These are phyloP conservation scores for Sternotherus odoratus DNA, from an alignment of 2,797 vertebrate species.

Conservation along the genomic window DNA sequence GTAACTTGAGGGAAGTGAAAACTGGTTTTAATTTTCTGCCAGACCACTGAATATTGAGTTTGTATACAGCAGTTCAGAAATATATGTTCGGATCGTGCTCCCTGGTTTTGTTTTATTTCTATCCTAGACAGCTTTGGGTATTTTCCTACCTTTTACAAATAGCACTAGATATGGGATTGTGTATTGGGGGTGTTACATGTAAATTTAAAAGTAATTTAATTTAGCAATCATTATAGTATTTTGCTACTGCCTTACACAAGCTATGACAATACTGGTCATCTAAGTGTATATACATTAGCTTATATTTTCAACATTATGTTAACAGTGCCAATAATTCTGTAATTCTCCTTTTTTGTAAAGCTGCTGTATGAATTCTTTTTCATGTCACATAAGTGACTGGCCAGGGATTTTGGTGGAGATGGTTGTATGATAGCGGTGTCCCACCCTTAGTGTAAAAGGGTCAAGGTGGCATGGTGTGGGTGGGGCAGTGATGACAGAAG, in stretches of 20 bases:
- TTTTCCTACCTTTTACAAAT: conserved; percentile 48
- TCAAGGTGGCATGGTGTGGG: neutral
- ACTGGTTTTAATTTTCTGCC: conserved; percentile 51
- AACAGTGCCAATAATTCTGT: conserved; percentile 53
- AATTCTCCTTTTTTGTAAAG: conserved; percentile 65
- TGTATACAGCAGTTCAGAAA: conserved; percentile 28
- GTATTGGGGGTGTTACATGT: conserved; percentile 58
- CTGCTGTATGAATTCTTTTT: conserved; percentile 69
- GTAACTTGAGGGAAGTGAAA: conserved; percentile 49
- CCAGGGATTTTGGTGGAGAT: conserved; percentile 36
- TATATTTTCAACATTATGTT: conserved; percentile 72
- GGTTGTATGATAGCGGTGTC: neutral
- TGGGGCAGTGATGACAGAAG: neutral
- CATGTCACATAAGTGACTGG: conserved; percentile 41
- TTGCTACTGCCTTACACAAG: conserved; percentile 60
- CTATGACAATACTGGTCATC: conserved; percentile 10
- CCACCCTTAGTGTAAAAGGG: neutral
- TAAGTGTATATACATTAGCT: conserved; percentile 70
- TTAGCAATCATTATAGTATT: conserved; percentile 47
- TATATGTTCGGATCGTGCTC: conserved; percentile 19
- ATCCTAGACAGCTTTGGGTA: neutral
- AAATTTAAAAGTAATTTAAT: conserved; percentile 61
- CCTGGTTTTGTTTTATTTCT: conserved; percentile 12
- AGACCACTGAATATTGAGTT: conserved; percentile 61
- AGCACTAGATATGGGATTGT: conserved; percentile 52